These are phyloP conservation scores for Rhinogobio ventralis DNA, from an alignment of 2,797 vertebrate species.

Conservation along the genomic window DNA sequence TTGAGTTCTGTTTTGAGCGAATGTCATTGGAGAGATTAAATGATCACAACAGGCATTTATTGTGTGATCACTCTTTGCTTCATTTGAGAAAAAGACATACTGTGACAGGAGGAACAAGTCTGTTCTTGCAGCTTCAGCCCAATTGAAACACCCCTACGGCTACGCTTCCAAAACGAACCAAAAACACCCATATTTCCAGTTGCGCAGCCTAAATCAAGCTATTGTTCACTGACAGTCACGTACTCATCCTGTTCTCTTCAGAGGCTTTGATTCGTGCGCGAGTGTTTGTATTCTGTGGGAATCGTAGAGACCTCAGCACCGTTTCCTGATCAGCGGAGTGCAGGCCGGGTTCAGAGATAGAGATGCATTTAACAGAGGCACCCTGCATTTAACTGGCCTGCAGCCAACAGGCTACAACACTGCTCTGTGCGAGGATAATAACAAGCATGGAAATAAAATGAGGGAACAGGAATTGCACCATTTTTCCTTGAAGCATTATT, in stretches of 20 bases:
- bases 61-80: slow-evolving; percentile 60
- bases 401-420: slow-evolving; percentile 49
- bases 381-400: slow-evolving; percentile 32
- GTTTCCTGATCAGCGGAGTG: slow-evolving; percentile 53
- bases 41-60: slow-evolving; percentile 71
- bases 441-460: slow-evolving; percentile 44
- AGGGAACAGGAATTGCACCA: neutral
- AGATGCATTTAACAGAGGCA: slow-evolving; percentile 45
- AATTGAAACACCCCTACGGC: slow-evolving; percentile 63
- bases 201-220: slow-evolving; percentile 66
- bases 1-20: slow-evolving; percentile 34
- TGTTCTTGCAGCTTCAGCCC: slow-evolving; percentile 64
- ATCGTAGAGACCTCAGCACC: slow-evolving; percentile 54
- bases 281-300: slow-evolving; percentile 45
- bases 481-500: slow-evolving; percentile 10
- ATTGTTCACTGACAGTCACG: slow-evolving; percentile 69
- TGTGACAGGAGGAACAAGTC: slow-evolving; percentile 72
- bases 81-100: slow-evolving; percentile 62
- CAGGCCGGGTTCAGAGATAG: slow-evolving; percentile 38
- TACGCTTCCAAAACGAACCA: slow-evolving; percentile 55
- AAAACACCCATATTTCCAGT: slow-evolving; percentile 67
- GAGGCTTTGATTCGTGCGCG: slow-evolving; percentile 48
- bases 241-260: slow-evolving; percentile 52
- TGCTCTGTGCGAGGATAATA: slow-evolving; percentile 54
- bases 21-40: slow-evolving; percentile 68